Base-by-base conservation (phyloP, 2,797 vertebrate species). In the Clarias platycephalus region DNA sequence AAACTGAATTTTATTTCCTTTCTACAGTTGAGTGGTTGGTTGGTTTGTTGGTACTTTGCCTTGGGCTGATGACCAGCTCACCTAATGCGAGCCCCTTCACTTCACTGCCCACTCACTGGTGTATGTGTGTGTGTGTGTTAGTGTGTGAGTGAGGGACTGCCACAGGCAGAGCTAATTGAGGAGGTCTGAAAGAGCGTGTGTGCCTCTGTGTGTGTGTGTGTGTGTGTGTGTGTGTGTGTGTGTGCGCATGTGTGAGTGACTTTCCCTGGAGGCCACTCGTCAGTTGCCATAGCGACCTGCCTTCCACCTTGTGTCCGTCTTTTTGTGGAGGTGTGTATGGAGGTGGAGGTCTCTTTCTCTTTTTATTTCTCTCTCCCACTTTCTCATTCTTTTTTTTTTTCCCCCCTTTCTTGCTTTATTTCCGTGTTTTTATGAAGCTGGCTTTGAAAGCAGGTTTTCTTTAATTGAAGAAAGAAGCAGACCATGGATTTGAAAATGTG, bases 281-380 rank as follows among this genome's bases (percentile, higher is more conserved):
- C 89, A 88, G 89, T 90, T 90, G 87, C 89, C 86, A 90, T 90
- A 87, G 89, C 87, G 89, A 90, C 89, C 85, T 90, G 89, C 83
- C 87, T 88, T 90, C 86, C 87, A 90, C 87, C 86, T 87, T 90
- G 86, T 87, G 86, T 87, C 74, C 63, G 79, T 87, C 86, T 86
- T 85, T 89, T 86, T 88, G 86, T 89, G 88, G 85, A 85, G 86
- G 88, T 89, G 88, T 88, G 68, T 85, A 76, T 87, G 83, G 83
- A 89, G 88, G 85, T 86, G 85, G 86, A 88, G 72, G 67, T 76
- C 68, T 88, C 63, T 77, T 63, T 82, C 64, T 44, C n/a, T 70
- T 49, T 72, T 40, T 72, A 16, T 85, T 55, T 87, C 28, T 77
- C 20, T 60, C 75, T 77, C 75, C 31, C 75, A 77, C 57, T 37